A percentile compares a stretch with the other conserved stretches of the same genome.
Conservation (phyloP, 2,113 vertebrate species). For the Ondatra zibethicus region DNA sequence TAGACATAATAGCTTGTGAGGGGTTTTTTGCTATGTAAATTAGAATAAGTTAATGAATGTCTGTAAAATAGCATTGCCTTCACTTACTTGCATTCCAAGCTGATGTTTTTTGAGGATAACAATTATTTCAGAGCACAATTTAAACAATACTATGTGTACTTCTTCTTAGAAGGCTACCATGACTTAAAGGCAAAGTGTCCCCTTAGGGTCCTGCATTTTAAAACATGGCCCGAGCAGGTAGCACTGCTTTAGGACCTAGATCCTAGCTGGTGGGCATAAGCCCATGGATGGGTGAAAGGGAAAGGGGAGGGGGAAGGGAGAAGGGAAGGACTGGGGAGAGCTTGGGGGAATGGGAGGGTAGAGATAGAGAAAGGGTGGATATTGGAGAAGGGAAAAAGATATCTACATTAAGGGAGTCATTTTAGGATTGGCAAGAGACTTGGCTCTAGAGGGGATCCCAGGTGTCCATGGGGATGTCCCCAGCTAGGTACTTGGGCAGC, state of each 20-base stretch:
- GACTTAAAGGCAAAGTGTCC: not conserved
- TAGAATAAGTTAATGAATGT: not conserved
- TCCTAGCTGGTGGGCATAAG: not conserved
- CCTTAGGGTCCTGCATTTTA: not conserved
- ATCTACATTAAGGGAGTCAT: too few species aligned
- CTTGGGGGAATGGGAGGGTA: too few species aligned
- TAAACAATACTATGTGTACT: not conserved
- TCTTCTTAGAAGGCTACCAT: not conserved
- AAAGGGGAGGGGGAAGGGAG: too few species aligned
- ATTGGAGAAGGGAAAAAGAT: too few species aligned
- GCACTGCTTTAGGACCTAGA: not conserved
- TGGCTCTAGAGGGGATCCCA: too few species aligned
- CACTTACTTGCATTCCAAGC: not conserved
- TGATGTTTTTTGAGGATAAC: not conserved
- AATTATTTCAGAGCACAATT: not conserved
- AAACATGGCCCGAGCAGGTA: too few species aligned
- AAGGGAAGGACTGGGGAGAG: too few species aligned
- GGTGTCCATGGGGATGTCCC: too few species aligned
- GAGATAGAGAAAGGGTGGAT: too few species aligned
- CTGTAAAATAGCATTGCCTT: not conserved
- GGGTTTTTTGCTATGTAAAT: not conserved
- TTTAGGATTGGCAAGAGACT: too few species aligned
- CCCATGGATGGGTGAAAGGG: too few species aligned
- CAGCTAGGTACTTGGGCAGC: too few species aligned
- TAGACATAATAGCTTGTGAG: not conserved